A percentile compares a stretch with the other conserved stretches of the same genome.
Conservation (phyloP, 2,888 invertebrate species). For the Mesodorylaimus sp. region DNA sequence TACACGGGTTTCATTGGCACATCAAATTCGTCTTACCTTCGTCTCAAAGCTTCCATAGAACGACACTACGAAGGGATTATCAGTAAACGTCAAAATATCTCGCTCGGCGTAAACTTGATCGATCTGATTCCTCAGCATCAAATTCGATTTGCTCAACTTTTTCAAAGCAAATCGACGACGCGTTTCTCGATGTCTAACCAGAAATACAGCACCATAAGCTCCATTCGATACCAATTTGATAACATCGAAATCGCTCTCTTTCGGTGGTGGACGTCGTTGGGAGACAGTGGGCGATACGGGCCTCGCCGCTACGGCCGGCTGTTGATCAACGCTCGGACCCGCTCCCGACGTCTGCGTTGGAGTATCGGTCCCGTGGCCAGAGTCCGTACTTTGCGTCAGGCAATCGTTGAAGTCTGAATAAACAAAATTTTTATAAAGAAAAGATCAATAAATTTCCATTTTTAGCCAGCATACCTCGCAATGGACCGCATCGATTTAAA, state of each 20-base stretch:
- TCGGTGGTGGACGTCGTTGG: constrained; percentile 28
- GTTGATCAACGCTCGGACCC: too few relatives aligned
- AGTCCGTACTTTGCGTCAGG: too few relatives aligned
- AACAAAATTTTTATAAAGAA: too few relatives aligned
- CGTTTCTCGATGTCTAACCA: constrained; percentile 77
- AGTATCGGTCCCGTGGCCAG: too few relatives aligned
- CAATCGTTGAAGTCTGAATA: too few relatives aligned
- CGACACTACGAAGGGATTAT: constrained; percentile 96
- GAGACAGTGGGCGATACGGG: background rate
- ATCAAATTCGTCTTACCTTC: constrained; percentile 46
- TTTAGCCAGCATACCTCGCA: too few relatives aligned
- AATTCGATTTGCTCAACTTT: constrained; percentile 93
- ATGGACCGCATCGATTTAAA: constrained; percentile 78
- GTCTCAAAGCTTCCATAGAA: constrained; percentile 99
- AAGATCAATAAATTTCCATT: too few relatives aligned
- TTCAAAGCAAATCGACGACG: constrained; percentile 94
- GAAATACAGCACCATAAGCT: constrained; percentile 93
- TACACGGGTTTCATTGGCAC: too few relatives aligned
- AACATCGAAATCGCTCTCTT: constrained; percentile 84
- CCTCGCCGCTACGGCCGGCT: background rate
- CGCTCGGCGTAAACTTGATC: constrained; percentile 78
- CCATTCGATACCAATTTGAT: constrained; percentile 96
- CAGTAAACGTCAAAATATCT: constrained; percentile 95
- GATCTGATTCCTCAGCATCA: constrained; percentile 72
- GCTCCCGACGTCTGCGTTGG: too few relatives aligned